phyloP scores from a whole-genome alignment of 2,888 invertebrate genomes.

The Falcaria lacertinaria region DNA sequence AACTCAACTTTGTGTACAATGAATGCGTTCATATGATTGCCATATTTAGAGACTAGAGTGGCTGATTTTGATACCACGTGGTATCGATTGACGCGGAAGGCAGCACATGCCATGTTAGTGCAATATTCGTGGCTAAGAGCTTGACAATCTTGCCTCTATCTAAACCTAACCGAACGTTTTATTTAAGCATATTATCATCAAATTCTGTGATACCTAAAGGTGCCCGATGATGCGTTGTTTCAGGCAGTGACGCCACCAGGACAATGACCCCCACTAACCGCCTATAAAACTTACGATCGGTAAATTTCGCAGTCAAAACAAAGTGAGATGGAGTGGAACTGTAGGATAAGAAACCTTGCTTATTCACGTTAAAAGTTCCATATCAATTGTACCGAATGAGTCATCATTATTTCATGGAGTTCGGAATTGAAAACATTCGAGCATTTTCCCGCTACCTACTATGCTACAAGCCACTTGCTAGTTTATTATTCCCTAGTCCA shows the following conservation, averaged over 20 bases:
- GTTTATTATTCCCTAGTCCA: constrained; percentile 26
- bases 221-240: constrained; percentile 26
- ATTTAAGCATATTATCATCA: constrained; percentile 4
- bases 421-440: constrained; percentile 23
- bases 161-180: no score
- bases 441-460: constrained; percentile 44
- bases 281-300: constrained; percentile 55
- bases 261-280: constrained; percentile 44
- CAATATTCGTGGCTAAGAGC: no score
- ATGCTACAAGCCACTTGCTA: constrained; percentile 20
- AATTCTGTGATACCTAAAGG: constrained; percentile 12
- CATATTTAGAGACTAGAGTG: no score
- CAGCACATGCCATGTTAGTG: no score
- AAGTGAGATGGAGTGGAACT: constrained; percentile 21
- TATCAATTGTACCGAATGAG: constrained; percentile 13
- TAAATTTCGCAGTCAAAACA: constrained; percentile 70
- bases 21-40: no score
- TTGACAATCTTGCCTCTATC: no score
- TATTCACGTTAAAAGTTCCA: constrained; percentile 14
- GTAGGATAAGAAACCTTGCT: constrained; percentile 24
- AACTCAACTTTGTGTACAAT: no score
- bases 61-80: no score
- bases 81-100: no score
- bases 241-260: constrained; percentile 57
- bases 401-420: constrained; percentile 23